Evolutionary conservation across 1,140 invertebrate species (phyloP).

Genomic region (Pararge aegeria): DNA sequence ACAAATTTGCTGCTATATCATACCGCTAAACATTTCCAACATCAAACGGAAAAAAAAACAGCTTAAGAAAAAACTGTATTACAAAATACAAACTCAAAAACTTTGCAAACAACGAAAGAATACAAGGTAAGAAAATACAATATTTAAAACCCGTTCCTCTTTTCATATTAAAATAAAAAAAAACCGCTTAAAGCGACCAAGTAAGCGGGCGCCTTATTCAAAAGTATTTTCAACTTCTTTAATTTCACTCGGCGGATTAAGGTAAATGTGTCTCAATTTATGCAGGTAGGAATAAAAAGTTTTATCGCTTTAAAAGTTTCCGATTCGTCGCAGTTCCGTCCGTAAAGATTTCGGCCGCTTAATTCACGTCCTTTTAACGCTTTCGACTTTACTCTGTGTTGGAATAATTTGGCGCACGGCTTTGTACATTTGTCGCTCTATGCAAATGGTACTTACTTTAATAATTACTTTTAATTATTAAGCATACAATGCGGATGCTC

Average conservation of each 20-base stretch:
- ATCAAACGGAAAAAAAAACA: background rate
- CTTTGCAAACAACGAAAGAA: constrained; percentile 1
- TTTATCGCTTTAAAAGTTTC: constrained; percentile 41
- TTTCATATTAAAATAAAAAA: constrained; percentile 8
- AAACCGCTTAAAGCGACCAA: constrained; percentile 9
- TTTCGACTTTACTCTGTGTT: constrained; percentile 4
- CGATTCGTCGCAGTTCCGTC: constrained; percentile 24
- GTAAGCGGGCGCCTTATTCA: constrained; percentile 13
- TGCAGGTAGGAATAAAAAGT: constrained; percentile 44
- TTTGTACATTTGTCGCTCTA: background rate
- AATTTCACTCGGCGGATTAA: constrained; percentile 49
- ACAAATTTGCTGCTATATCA: too few relatives aligned
- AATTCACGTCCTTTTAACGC: constrained; percentile 8
- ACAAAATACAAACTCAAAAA: background rate
- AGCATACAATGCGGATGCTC: too few relatives aligned
- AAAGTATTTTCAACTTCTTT: constrained; percentile 53
- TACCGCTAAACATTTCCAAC: too few relatives aligned
- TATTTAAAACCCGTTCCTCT: constrained; percentile 9
- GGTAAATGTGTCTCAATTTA: constrained; percentile 41
- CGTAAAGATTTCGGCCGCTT: constrained; percentile 19
- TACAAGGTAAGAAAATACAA: constrained; percentile 2
- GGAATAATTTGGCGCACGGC: background rate
- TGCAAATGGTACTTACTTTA: background rate
- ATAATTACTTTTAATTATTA: too few relatives aligned
- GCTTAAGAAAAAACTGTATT: background rate